Percentiles rank a stretch among this genome's conserved stretches.
Evolutionary conservation across 1,140 invertebrate genomes (phyloP).

Genomic region (Tribolium madens): DNA sequence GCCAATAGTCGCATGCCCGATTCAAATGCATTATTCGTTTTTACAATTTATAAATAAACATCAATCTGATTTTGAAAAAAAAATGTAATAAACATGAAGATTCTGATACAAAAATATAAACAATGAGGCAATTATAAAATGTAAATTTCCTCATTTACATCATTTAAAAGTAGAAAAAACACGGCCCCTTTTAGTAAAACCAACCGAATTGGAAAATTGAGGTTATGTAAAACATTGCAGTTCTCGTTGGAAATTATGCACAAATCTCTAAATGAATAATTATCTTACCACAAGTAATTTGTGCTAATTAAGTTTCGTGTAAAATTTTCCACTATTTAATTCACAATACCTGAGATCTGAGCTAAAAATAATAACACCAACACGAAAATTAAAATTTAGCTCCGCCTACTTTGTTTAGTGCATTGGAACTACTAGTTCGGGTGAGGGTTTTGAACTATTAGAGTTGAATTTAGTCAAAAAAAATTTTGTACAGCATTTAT

Average conservation of each 20-base stretch:
- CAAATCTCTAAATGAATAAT: too few relatives aligned
- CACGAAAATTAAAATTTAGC: background rate
- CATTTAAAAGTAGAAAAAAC: too few relatives aligned
- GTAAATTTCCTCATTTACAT: background rate
- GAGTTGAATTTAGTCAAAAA: background rate
- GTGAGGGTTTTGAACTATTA: background rate
- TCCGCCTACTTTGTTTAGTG: background rate
- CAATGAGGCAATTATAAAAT: background rate
- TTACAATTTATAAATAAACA: background rate
- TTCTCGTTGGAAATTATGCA: too few relatives aligned
- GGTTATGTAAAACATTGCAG: background rate
- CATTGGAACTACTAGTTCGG: background rate
- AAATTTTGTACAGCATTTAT: slow-evolving; percentile 22
- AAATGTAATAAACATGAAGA: background rate
- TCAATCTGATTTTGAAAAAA: background rate
- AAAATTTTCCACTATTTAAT: background rate
- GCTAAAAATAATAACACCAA: background rate
- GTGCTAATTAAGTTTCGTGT: background rate
- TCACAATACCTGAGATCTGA: background rate
- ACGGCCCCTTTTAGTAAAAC: too few relatives aligned
- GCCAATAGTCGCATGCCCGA: background rate
- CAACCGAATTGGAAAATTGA: background rate
- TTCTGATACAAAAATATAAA: background rate
- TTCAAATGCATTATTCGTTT: background rate
- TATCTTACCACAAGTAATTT: background rate